Conservation (phyloP, 2,888 invertebrate species). For the Cynaeus angustus region DNA sequence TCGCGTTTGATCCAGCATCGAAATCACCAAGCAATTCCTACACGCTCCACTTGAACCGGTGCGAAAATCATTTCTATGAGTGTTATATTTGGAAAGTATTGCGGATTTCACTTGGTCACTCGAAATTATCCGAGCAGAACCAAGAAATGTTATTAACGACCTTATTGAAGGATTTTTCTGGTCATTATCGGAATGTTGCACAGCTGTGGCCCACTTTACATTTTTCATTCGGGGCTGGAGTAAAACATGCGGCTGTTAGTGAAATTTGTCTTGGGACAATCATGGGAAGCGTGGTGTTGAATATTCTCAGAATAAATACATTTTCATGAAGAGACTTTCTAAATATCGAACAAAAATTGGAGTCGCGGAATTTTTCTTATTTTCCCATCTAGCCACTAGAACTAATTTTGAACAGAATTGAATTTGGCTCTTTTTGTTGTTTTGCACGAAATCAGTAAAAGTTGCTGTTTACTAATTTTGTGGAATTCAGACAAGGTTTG, state of each 20-base stretch:
- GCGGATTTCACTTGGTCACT: constrained; percentile 5
- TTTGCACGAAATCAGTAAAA: too few relatives aligned
- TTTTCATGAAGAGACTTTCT: not conserved
- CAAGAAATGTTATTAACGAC: too few relatives aligned
- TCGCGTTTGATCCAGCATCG: constrained; percentile 9
- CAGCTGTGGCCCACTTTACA: not conserved
- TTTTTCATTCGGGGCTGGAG: not conserved
- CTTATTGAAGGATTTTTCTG: not conserved
- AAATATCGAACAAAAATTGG: too few relatives aligned
- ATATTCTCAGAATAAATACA: constrained; percentile 9
- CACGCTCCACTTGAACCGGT: not conserved
- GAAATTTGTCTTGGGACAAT: not conserved
- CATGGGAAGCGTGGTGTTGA: constrained; percentile 6
- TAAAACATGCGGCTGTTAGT: not conserved
- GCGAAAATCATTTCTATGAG: constrained; percentile 3
- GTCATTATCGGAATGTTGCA: not conserved
- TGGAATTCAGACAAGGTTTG: too few relatives aligned
- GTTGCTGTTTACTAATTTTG: too few relatives aligned
- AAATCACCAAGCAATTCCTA: constrained; percentile 5
- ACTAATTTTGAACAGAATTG: too few relatives aligned
- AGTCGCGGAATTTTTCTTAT: too few relatives aligned
- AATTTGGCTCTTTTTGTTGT: too few relatives aligned
- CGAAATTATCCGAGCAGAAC: not conserved
- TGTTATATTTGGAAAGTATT: constrained; percentile 1
- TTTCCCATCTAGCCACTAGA: too few relatives aligned